Conservation (phyloP, 92 coral and sea anemone genomes). For the Montipora capitata region DNA sequence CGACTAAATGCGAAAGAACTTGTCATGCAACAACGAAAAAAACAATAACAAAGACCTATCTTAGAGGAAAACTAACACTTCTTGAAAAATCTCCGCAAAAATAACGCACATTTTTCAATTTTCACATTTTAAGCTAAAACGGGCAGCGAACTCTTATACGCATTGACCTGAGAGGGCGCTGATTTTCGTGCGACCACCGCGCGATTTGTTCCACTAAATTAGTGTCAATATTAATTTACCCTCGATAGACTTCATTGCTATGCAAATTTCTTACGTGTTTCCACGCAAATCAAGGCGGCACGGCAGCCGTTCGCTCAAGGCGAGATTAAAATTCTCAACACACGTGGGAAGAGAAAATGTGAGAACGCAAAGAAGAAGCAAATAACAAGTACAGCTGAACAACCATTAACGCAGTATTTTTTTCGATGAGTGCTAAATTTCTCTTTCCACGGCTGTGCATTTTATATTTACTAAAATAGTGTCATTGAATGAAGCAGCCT, state of each 20-base stretch:
- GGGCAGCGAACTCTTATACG: background rate
- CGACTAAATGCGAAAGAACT: conserved; percentile 36
- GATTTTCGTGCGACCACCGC: conserved; percentile 34
- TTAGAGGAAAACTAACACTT: background rate
- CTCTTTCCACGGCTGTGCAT: conserved; percentile 23
- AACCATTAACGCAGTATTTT: background rate
- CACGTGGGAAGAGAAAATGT: background rate
- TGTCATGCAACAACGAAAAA: conserved; percentile 47
- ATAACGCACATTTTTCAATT: background rate
- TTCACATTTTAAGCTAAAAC: background rate
- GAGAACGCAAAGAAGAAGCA: background rate
- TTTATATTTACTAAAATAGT: conserved; percentile 29
- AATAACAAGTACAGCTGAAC: background rate
- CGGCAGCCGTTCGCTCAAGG: background rate
- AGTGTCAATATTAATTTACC: conserved; percentile 52
- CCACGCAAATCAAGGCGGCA: conserved; percentile 27
- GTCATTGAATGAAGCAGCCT: conserved; percentile 64
- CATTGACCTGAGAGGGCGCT: too few relatives aligned
- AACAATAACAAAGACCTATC: background rate
- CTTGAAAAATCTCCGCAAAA: background rate
- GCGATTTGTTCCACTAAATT: conserved; percentile 5
- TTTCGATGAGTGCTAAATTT: background rate
- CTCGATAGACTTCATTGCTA: conserved; percentile 42
- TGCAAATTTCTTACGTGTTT: conserved; percentile 33
- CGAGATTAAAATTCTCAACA: background rate